Conservation (phyloP, 2,888 invertebrate genomes). For the Hydraecia micacea region DNA sequence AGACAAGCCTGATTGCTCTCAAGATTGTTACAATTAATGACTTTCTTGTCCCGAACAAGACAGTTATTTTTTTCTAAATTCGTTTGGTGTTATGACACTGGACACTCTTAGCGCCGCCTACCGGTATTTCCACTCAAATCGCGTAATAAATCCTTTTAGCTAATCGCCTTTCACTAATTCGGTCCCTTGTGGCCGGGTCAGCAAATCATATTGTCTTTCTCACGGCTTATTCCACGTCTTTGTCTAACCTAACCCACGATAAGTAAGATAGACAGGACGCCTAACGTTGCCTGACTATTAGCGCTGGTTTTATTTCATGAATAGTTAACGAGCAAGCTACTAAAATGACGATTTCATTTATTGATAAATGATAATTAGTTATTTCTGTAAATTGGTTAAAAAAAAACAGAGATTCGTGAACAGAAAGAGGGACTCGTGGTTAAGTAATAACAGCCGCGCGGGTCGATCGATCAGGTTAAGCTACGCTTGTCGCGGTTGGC, state of each 20-base stretch:
- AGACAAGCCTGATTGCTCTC: not conserved
- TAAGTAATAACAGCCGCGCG: no score
- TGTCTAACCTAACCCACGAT: not conserved
- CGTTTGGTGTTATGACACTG: not conserved
- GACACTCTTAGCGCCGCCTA: not conserved
- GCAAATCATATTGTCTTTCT: conserved; percentile 1
- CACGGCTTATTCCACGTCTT: not conserved
- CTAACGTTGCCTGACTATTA: not conserved
- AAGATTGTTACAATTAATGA: not conserved
- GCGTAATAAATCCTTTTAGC: conserved; percentile 1
- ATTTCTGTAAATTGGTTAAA: no score
- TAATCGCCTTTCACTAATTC: conserved; percentile 10
- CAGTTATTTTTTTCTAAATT: not conserved
- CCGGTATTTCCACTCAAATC: not conserved
- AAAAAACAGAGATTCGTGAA: no score
- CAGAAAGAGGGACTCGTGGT: no score
- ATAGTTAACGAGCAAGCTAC: not conserved
- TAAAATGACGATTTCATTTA: not conserved
- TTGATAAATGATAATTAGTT: no score
- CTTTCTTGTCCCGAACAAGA: no score
- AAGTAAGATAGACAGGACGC: not conserved
- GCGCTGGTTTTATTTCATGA: not conserved
- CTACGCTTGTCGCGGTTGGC: no score
- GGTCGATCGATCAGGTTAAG: no score
- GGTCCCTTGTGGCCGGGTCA: not conserved